A percentile compares a stretch with the other conserved stretches of the same genome.
Conservation (phyloP, 2,888 invertebrate species). For the Scrobipalpa costella region DNA sequence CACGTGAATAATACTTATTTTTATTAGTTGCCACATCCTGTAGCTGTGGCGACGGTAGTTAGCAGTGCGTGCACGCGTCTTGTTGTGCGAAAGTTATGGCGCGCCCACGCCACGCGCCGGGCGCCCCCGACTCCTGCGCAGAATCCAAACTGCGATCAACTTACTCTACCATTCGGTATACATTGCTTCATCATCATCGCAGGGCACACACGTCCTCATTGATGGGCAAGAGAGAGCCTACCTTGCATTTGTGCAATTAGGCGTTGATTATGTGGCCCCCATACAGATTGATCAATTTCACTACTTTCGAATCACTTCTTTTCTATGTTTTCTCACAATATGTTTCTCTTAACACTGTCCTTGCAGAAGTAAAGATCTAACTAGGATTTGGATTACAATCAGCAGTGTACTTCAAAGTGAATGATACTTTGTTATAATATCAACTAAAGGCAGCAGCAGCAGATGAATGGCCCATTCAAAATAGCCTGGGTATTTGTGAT, state of each 20-base stretch:
- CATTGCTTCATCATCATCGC: background rate
- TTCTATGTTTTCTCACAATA: too few relatives aligned
- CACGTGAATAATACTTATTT: too few relatives aligned
- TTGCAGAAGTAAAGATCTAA: too few relatives aligned
- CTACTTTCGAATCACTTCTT: too few relatives aligned
- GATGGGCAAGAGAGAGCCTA: too few relatives aligned
- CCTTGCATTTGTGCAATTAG: too few relatives aligned
- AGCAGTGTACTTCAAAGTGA: background rate
- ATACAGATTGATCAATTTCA: too few relatives aligned
- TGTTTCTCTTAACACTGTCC: too few relatives aligned
- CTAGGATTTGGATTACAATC: background rate
- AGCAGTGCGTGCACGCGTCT: slow-evolving; percentile 70
- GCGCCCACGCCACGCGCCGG: slow-evolving; percentile 49
- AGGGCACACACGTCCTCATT: too few relatives aligned
- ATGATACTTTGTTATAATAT: too few relatives aligned
- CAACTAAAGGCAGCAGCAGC: slow-evolving; percentile 25
- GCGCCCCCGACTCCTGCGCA: slow-evolving; percentile 27
- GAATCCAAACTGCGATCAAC: background rate
- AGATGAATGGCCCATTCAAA: slow-evolving; percentile 43
- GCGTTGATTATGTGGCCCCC: too few relatives aligned
- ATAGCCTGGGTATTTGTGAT: slow-evolving; percentile 27
- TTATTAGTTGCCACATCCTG: too few relatives aligned
- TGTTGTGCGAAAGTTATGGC: slow-evolving; percentile 74
- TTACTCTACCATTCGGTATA: background rate
- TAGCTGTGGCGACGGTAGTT: slow-evolving; percentile 64